These are phyloP conservation scores for Sylvilagus bachmani DNA, from an alignment of 2,113 vertebrate genomes.

Conservation along the genomic window DNA sequence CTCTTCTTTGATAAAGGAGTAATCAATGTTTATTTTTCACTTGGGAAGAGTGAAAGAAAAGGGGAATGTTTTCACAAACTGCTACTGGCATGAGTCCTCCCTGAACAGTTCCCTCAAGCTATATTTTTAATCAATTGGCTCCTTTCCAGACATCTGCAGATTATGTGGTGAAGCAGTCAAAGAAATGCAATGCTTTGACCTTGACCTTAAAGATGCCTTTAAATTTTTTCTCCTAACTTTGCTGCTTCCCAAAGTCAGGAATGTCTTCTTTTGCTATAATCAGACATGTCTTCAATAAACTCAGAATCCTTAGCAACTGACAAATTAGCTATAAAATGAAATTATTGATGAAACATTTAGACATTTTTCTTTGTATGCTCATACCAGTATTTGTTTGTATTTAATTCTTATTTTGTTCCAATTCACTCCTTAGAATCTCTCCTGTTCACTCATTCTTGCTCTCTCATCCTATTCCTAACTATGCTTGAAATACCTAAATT, in stretches of 20 bases:
- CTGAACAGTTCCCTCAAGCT: slow-evolving; percentile 26
- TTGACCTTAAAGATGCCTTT: slow-evolving; percentile 54
- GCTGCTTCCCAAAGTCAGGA: slow-evolving; percentile 33
- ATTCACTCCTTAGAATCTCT: neutral
- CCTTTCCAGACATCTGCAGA: slow-evolving; percentile 61
- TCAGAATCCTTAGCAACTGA: neutral
- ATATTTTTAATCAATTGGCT: slow-evolving; percentile 59
- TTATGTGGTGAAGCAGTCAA: neutral
- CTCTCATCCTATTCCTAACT: neutral
- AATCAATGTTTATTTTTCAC: slow-evolving; percentile 59
- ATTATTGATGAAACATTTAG: neutral
- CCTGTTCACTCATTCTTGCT: neutral
- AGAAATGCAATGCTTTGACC: slow-evolving; percentile 61
- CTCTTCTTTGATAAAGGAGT: slow-evolving; percentile 37
- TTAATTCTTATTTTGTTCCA: neutral
- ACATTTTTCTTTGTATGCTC: neutral
- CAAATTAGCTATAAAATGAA: slow-evolving; percentile 30
- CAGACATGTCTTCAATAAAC: slow-evolving; percentile 39
- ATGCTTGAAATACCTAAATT: neutral
- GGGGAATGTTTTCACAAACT: neutral
- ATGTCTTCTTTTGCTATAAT: neutral
- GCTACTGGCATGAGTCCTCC: neutral
- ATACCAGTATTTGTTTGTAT: neutral
- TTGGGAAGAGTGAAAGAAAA: slow-evolving; percentile 27
- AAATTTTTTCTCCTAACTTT: slow-evolving; percentile 17